phyloP scores from a whole-genome alignment of 2,113 vertebrate genomes.

The Noctilio leporinus region DNA sequence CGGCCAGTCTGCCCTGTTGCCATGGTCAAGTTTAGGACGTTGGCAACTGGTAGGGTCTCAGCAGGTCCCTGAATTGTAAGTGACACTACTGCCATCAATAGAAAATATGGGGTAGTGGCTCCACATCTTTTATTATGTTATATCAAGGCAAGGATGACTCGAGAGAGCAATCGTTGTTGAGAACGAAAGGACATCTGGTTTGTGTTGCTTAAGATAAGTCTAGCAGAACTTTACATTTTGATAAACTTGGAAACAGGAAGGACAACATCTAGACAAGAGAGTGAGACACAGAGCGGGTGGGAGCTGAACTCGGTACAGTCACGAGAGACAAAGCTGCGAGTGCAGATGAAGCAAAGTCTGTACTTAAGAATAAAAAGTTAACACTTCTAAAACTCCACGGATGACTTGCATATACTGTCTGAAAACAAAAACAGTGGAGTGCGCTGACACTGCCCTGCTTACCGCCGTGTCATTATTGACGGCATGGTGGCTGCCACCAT shows the following conservation, averaged over 20 bases:
- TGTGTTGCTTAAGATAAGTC: neutral
- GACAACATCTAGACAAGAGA: neutral
- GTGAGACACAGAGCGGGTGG: neutral
- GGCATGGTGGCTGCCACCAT: neutral
- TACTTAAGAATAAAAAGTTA: neutral
- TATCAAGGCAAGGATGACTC: neutral
- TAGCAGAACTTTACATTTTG: neutral
- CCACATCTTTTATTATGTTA: neutral
- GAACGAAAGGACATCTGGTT: neutral
- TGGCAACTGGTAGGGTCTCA: neutral
- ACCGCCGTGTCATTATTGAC: fast-evolving
- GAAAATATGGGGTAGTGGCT: neutral
- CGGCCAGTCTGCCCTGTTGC: neutral
- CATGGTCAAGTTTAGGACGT: neutral
- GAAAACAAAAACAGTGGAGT: neutral
- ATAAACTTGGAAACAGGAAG: neutral
- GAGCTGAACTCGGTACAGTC: neutral
- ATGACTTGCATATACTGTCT: neutral
- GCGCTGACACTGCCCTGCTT: neutral
- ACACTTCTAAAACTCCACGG: neutral
- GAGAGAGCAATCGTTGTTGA: neutral
- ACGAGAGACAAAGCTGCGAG: neutral
- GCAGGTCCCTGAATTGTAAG: neutral
- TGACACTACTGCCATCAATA: neutral
- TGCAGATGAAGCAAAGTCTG: neutral